These are phyloP conservation scores for Indri indri DNA, from an alignment of 2,113 vertebrate species.

Conservation along the genomic window DNA sequence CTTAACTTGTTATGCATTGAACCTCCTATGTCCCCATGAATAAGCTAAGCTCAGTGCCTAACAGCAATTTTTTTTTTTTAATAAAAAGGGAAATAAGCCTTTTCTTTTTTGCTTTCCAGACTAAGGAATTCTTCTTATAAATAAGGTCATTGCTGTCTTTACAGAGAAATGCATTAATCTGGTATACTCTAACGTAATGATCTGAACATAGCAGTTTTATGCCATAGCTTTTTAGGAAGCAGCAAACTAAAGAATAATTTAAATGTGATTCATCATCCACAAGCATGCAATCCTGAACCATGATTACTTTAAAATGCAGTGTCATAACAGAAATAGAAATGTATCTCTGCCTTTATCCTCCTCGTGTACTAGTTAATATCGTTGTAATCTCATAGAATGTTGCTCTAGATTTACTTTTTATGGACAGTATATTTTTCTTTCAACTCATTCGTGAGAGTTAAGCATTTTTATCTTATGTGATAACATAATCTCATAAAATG, in stretches of 20 bases:
- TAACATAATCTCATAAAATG: neutral
- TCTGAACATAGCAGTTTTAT: neutral
- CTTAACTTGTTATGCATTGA: slow-evolving; percentile 79
- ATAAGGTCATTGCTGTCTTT: neutral
- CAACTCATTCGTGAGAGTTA: neutral
- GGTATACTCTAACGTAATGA: neutral
- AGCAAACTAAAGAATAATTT: neutral
- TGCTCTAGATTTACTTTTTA: neutral
- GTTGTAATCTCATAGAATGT: fast-evolving
- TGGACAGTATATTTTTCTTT: neutral
- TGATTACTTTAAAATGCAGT: neutral
- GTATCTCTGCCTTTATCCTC: neutral
- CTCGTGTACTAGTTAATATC: fast-evolving
- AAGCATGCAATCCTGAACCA: neutral
- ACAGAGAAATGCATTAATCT: neutral
- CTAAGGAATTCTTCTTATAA: neutral
- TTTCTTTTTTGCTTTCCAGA: neutral
- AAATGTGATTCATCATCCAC: neutral
- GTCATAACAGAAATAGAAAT: neutral
- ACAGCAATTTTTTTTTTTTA: neutral
- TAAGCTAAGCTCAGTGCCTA: neutral
- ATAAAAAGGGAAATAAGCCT: neutral
- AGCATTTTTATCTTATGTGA: neutral
- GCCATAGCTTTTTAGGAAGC: neutral
- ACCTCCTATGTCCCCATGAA: slow-evolving; percentile 7